Evolutionary conservation across 2,113 vertebrate genomes (phyloP).

Genomic region (Nanger granti): DNA sequence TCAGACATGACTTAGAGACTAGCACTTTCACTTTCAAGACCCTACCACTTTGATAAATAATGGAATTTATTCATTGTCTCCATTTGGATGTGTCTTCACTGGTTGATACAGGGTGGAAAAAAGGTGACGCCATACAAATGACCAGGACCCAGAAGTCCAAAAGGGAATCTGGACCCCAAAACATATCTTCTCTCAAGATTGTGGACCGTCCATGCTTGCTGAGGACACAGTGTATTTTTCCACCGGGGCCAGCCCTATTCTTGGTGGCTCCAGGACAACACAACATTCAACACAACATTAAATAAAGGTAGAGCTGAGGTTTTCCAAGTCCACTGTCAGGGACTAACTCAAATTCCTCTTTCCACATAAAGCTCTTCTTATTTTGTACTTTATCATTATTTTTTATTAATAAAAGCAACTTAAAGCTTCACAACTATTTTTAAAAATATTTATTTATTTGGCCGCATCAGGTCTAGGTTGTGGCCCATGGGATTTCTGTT

Average conservation of each 20-base stretch:
- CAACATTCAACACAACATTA: not conserved
- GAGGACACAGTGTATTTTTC: not conserved
- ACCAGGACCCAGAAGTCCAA: not conserved
- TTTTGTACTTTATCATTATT: not conserved
- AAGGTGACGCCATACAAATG: not conserved
- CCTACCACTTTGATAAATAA: not conserved
- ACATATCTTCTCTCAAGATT: not conserved
- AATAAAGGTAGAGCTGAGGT: not conserved
- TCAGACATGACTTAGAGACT: not conserved
- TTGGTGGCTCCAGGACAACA: not conserved
- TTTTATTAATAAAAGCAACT: not conserved
- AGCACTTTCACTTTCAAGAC: not conserved
- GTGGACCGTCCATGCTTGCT: not conserved
- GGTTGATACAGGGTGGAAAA: not conserved
- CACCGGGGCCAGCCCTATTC: not conserved
- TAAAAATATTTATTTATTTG: not conserved
- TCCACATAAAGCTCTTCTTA: not conserved
- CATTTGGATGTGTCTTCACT: not conserved
- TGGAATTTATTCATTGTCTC: not conserved
- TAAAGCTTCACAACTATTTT: not conserved
- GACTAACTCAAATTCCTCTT: not conserved
- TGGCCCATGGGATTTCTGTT: not conserved
- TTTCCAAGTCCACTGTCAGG: not conserved
- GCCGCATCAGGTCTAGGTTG: not conserved
- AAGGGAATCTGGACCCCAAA: not conserved